phyloP scores from a whole-genome alignment of 1,140 invertebrate species.

The Drosophila carrolli region DNA sequence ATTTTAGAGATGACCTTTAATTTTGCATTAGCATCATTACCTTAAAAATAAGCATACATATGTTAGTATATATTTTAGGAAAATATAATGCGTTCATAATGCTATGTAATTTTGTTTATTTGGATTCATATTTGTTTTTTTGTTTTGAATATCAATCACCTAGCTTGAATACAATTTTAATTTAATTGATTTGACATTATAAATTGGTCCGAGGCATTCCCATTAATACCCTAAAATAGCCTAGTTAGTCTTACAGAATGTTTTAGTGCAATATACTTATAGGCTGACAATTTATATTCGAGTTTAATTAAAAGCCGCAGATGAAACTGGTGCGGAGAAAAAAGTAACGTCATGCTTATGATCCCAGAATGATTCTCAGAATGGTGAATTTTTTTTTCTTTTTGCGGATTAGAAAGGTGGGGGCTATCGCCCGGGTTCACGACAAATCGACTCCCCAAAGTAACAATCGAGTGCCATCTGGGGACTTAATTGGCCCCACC shows the following conservation, averaged over 20 bases:
- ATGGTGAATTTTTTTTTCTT: slow-evolving; percentile 6
- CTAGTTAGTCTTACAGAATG: too few species aligned
- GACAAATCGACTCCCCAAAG: slow-evolving; percentile 12
- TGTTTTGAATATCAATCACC: too few species aligned
- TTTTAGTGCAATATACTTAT: slow-evolving; percentile 1
- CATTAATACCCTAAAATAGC: not conserved
- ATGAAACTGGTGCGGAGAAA: not conserved
- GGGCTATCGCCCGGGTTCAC: slow-evolving; percentile 34
- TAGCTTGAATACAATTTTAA: too few species aligned
- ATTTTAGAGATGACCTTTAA: too few species aligned
- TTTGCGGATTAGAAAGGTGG: slow-evolving; percentile 13
- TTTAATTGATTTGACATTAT: too few species aligned
- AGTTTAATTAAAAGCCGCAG: not conserved
- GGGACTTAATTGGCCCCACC: slow-evolving; percentile 29
- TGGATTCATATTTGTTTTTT: too few species aligned
- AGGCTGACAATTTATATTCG: not conserved
- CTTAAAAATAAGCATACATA: too few species aligned
- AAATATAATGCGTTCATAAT: too few species aligned
- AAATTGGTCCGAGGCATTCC: not conserved
- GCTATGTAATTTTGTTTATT: too few species aligned
- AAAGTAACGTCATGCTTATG: not conserved
- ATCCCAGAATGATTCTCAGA: not conserved
- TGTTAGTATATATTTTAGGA: too few species aligned
- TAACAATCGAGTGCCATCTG: slow-evolving; percentile 27
- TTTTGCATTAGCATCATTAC: too few species aligned